These are phyloP conservation scores for Seriola aureovittata DNA, from an alignment of 2,113 vertebrate genomes.

Conservation along the genomic window DNA sequence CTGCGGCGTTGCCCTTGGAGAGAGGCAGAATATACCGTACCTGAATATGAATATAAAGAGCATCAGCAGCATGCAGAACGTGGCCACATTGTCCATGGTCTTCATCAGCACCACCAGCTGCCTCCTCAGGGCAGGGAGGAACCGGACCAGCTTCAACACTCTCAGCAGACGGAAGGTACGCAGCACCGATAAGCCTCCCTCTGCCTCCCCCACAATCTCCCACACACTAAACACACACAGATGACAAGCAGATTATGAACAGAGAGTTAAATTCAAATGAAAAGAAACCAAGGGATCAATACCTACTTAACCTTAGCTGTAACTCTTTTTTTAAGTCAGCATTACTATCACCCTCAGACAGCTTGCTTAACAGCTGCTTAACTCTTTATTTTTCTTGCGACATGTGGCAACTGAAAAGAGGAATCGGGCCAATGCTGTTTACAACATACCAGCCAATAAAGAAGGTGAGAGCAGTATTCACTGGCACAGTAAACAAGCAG, in stretches of 20 bases:
- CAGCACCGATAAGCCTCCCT: constrained; percentile 91
- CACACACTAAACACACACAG: constrained; percentile 87
- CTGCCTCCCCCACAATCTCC: constrained; percentile 94
- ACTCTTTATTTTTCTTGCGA: constrained; percentile 6
- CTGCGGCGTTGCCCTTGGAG: background rate
- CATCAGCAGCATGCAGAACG: constrained; percentile 96
- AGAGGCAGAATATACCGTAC: constrained; percentile 66
- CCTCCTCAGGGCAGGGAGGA: constrained; percentile 92
- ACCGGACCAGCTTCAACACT: constrained; percentile 92
- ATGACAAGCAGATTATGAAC: constrained; percentile 12
- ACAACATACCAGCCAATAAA: constrained; percentile 35
- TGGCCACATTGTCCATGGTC: constrained; percentile 97
- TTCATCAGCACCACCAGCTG: constrained; percentile 96
- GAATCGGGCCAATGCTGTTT: constrained; percentile 41
- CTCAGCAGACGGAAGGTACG: constrained; percentile 93
- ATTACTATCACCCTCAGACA: background rate
- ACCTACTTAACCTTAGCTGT: background rate
- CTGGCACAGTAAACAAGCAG: constrained; percentile 57
- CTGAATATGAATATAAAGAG: constrained; percentile 98
- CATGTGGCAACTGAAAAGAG: constrained; percentile 23
- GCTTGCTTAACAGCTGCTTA: background rate
- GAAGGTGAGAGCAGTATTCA: constrained; percentile 19
- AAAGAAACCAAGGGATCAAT: constrained; percentile 18
- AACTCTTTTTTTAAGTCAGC: constrained; percentile 12
- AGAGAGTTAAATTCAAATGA: constrained; percentile 14